Percentiles rank a stretch among this genome's conserved stretches.
These are phyloP conservation scores for Apomyelois bistriatella DNA, from an alignment of 2,888 invertebrate species.

Conservation along the genomic window DNA sequence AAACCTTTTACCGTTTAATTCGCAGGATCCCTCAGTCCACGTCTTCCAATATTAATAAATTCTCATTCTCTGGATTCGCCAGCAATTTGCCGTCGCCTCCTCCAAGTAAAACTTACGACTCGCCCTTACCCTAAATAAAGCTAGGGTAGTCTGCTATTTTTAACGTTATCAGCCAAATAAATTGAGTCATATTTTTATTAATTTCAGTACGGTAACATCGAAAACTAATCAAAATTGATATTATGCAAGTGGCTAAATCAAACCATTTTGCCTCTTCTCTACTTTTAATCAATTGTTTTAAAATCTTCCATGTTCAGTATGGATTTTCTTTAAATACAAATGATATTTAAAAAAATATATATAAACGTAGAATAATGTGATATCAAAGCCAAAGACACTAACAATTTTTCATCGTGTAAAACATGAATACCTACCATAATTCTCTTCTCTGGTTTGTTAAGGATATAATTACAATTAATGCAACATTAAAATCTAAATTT, in stretches of 20 bases:
- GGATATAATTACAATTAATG: not conserved
- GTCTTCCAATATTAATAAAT: slow-evolving; percentile 77
- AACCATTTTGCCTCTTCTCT: too few species aligned
- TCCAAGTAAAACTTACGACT: slow-evolving; percentile 68
- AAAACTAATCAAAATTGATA: too few species aligned
- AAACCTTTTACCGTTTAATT: slow-evolving; percentile 65
- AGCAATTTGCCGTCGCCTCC: slow-evolving; percentile 70
- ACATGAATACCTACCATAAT: too few species aligned
- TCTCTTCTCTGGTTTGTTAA: too few species aligned
- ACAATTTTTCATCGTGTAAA: too few species aligned
- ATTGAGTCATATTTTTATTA: slow-evolving; percentile 48
- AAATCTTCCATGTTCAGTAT: too few species aligned
- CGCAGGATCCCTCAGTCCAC: slow-evolving; percentile 39
- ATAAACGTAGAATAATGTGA: too few species aligned
- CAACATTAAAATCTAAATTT: not conserved
- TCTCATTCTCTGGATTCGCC: slow-evolving; percentile 71
- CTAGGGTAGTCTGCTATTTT: slow-evolving; percentile 41
- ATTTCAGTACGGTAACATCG: not conserved
- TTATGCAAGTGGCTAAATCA: too few species aligned
- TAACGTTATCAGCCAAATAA: slow-evolving; percentile 38
- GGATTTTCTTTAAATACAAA: too few species aligned
- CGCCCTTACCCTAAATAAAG: slow-evolving; percentile 63
- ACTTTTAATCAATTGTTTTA: too few species aligned
- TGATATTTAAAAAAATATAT: too few species aligned
- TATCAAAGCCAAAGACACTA: too few species aligned